phyloP scores from a whole-genome alignment of 2,888 invertebrate genomes.

The Myopa testacea region DNA sequence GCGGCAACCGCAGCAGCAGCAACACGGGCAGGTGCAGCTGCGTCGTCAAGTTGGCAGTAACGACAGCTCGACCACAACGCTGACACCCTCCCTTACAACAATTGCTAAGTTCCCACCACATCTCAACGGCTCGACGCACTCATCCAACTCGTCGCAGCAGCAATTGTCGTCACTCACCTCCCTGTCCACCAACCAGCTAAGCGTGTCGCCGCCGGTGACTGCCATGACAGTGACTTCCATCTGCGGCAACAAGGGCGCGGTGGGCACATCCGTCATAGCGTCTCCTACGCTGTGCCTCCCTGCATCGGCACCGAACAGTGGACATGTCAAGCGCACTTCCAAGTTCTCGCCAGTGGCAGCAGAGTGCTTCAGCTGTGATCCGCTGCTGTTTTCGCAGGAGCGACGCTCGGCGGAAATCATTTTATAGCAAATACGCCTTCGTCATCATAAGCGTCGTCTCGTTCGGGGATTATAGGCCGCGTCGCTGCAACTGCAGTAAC shows the following conservation, averaged over 20 bases:
- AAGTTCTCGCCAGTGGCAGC: constrained; percentile 55
- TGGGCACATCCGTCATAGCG: constrained; percentile 49
- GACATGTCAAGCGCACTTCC: constrained; percentile 51
- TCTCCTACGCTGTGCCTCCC: constrained; percentile 47
- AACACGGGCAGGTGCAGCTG: constrained; percentile 25
- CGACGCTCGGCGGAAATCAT: constrained; percentile 65
- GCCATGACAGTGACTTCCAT: constrained; percentile 55
- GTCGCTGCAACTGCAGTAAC: neutral
- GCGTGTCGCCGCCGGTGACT: constrained; percentile 38
- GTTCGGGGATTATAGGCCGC: neutral
- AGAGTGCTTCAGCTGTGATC: constrained; percentile 62
- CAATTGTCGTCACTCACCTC: constrained; percentile 51
- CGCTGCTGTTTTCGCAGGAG: constrained; percentile 59
- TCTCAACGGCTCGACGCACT: constrained; percentile 33
- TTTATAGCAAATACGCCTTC: constrained; percentile 58
- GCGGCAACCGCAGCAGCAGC: constrained; percentile 21
- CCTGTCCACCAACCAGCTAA: constrained; percentile 43
- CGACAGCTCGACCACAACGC: constrained; percentile 64
- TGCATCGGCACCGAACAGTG: constrained; percentile 36
- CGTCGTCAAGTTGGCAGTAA: constrained; percentile 56
- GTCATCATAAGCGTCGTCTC: constrained; percentile 10
- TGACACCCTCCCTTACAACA: constrained; percentile 61
- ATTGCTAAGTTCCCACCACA: constrained; percentile 60
- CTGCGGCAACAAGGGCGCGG: constrained; percentile 54
- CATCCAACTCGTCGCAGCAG: constrained; percentile 43